These are phyloP conservation scores for Eurypyga helias DNA, from an alignment of 2,113 vertebrate genomes.

Conservation along the genomic window DNA sequence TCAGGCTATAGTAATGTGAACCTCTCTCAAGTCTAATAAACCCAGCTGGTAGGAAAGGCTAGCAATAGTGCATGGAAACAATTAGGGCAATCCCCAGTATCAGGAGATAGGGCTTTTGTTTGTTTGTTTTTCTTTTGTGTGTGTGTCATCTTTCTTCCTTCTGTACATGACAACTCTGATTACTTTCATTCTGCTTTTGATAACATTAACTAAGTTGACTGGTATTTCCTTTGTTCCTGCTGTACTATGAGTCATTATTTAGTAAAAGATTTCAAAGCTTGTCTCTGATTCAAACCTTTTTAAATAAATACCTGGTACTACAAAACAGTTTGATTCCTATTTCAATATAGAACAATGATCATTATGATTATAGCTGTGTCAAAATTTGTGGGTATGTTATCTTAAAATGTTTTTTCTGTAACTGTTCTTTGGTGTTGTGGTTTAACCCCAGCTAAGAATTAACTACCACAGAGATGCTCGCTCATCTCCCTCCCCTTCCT, in stretches of 20 bases:
- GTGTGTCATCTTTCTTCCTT: not conserved
- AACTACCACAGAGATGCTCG: too few relatives aligned
- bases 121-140: not conserved
- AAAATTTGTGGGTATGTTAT: not conserved
- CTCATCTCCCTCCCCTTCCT: too few relatives aligned
- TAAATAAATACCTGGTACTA: not conserved
- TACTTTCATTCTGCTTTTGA: not conserved
- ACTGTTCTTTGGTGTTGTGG: not conserved
- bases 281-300: not conserved
- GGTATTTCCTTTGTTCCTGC: not conserved
- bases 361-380: not conserved
- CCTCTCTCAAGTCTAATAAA: not conserved
- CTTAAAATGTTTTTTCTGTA: not conserved
- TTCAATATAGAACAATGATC: not conserved
- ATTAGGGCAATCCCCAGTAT: too few relatives aligned
- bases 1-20: not conserved
- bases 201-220: not conserved
- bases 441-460: too few relatives aligned
- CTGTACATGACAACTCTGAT: not conserved
- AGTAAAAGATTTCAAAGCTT: not conserved
- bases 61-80: not conserved
- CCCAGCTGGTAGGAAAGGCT: not conserved
- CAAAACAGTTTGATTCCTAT: not conserved
- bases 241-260: not conserved
- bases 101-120: too few relatives aligned